Evolutionary conservation across 2,888 invertebrate species (phyloP).

Genomic region (Phyllotreta cruciferae): DNA sequence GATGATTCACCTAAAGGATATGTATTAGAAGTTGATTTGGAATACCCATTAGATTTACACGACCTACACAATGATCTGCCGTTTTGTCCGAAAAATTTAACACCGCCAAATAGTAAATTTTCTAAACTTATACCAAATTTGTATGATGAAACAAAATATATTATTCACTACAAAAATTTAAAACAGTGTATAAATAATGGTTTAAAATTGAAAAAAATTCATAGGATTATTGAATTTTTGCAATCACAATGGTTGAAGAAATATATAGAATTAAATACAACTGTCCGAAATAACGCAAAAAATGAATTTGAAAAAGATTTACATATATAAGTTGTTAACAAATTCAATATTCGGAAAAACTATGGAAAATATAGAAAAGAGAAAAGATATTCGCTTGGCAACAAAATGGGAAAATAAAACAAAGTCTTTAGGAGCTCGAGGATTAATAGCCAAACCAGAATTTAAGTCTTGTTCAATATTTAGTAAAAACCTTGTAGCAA

Average conservation of each 20-base stretch:
- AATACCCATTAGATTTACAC: constrained; percentile 39
- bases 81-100: constrained; percentile 46
- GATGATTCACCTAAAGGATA: constrained; percentile 13
- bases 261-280: constrained; percentile 1
- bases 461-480: constrained; percentile 49
- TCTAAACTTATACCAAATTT: constrained; percentile 45
- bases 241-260: constrained; percentile 1
- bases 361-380: too few species aligned
- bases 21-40: constrained; percentile 17
- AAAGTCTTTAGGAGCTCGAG: constrained; percentile 8
- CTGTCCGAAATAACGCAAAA: too few species aligned
- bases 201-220: neutral
- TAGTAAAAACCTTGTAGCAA: constrained; percentile 15
- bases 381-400: too few species aligned
- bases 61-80: constrained; percentile 49
- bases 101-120: constrained; percentile 28
- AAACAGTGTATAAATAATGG: constrained; percentile 19
- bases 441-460: constrained; percentile 15
- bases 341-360: too few species aligned
- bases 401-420: too few species aligned
- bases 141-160: constrained; percentile 46
- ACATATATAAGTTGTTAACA: too few species aligned
- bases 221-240: neutral
- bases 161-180: constrained; percentile 48
- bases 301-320: too few species aligned